Evolutionary conservation across 2,797 vertebrate species (phyloP).

Genomic region (Craterocephalus amniculus): DNA sequence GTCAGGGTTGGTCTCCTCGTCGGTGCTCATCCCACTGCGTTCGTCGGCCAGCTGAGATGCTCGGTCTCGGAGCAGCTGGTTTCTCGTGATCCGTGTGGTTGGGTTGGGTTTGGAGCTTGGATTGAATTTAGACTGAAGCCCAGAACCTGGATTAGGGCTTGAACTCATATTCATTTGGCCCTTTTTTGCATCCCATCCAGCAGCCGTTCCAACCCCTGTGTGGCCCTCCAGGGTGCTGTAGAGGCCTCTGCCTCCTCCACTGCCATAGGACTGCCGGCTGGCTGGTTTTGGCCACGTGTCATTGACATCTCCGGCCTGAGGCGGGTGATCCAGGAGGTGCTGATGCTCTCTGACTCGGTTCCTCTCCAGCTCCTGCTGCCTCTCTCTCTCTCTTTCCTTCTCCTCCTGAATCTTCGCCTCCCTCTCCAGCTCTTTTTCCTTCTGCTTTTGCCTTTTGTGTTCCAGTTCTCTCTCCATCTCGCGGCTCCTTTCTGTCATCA

Average conservation of each 20-base stretch:
- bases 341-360: conserved; percentile 56
- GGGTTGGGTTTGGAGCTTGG: conserved; percentile 51
- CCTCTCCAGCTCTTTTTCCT: conserved; percentile 59
- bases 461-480: conserved; percentile 61
- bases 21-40: conserved; percentile 81
- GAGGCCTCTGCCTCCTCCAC: conserved; percentile 66
- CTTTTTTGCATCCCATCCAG: conserved; percentile 53
- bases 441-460: conserved; percentile 56
- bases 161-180: conserved; percentile 34
- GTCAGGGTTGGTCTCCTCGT: conserved; percentile 79
- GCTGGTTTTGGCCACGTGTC: conserved; percentile 85
- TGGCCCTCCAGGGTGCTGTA: conserved; percentile 83
- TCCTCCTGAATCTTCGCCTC: conserved; percentile 63
- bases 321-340: conserved; percentile 69
- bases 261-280: conserved; percentile 67
- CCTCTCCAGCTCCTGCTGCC: conserved; percentile 55
- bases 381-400: conserved; percentile 62
- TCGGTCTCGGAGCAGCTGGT: conserved; percentile 79
- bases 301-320: conserved; percentile 77
- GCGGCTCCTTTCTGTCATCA: conserved; percentile 61
- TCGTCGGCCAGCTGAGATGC: conserved; percentile 80
- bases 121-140: conserved; percentile 46
- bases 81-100: conserved; percentile 72
- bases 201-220: conserved; percentile 33
- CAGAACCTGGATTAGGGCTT: conserved; percentile 46